Evolutionary conservation across 1,140 invertebrate species (phyloP), one percentile per base, ranked within the genome.

Genomic region (Drosophila dunni): DNA sequence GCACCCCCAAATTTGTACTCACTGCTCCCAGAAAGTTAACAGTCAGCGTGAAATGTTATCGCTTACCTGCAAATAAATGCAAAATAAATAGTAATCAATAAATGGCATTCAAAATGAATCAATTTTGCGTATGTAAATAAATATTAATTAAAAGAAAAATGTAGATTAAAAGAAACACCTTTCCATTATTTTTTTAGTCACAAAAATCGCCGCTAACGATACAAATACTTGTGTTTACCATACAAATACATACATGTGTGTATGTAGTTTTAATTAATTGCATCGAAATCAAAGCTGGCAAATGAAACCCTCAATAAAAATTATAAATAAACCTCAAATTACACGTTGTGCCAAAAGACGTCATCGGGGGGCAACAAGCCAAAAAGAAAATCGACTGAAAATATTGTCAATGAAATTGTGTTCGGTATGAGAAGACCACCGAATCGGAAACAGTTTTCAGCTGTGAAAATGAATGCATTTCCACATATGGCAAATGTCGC

Each of bases 41-140:
- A 63, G 48, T 53, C 24, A 54, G 40, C 17, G 29, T 34, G 29
- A 62, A 82, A 82, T 58, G 40, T 51, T 67, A 83, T 67, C 62
- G 78, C 83, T 88, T 72, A 88, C 83, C 83, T 88, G 84, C 34
- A 88, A 88, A 51, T 77, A 88, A 75, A 89, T 13, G 9, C 24
- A 89, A 72, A 68, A 68, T 57, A 88, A 79, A 83, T 40, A 75
- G 42, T 13, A 78, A 80, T 88, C 69, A 78, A 84, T 82, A 72
- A 85, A 71, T 38, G 45, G 57, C 51, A 66, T 78, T 60, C 17
- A 29, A 75, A 64, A 68, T 29, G 54, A 50, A 81, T 82, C 75
- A 75, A 80, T 73, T 70, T 62, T 36, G 36, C 56, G 58, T 81
- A 80, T 71, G 75, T 60, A 67, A 57, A 64, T 79, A 65, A 57